Evolutionary conservation across 1,140 invertebrate genomes (phyloP).

Genomic region (Copidosoma floridanum): DNA sequence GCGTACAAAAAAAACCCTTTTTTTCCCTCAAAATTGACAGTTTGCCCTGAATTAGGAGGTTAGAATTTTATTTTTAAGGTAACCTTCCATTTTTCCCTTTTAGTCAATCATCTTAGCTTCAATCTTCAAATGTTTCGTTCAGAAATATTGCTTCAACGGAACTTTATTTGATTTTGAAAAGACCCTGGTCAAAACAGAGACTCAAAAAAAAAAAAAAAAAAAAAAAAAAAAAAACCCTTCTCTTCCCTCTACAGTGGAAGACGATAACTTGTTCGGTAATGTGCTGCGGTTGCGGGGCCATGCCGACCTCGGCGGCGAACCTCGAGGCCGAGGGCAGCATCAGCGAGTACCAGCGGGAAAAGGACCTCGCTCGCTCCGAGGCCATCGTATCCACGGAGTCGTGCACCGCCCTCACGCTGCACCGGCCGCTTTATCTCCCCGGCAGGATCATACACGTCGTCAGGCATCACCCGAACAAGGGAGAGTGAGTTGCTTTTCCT

Average conservation of each 20-base stretch:
- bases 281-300: slow-evolving; percentile 71
- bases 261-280: slow-evolving; percentile 80
- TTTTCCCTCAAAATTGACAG: too few species aligned
- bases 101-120: too few species aligned
- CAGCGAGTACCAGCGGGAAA: slow-evolving; percentile 65
- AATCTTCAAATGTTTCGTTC: too few species aligned
- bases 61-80: too few species aligned
- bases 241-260: slow-evolving; percentile 89
- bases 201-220: too few species aligned
- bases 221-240: too few species aligned
- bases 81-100: too few species aligned
- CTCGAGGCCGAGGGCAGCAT: slow-evolving; percentile 63
- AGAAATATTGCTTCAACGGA: too few species aligned
- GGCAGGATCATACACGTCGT: slow-evolving; percentile 89
- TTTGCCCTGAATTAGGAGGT: too few species aligned
- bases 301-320: slow-evolving; percentile 69
- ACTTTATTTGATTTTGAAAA: too few species aligned
- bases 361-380: slow-evolving; percentile 61
- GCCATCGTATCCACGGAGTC: slow-evolving; percentile 70
- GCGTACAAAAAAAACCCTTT: too few species aligned
- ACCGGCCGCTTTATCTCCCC: slow-evolving; percentile 83
- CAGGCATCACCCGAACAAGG: slow-evolving; percentile 79
- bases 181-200: too few species aligned
- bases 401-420: slow-evolving; percentile 73
- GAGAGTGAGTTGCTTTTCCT: slow-evolving; percentile 81